Conservation (phyloP, 2,797 vertebrate genomes). For the Coregonus sp. region DNA sequence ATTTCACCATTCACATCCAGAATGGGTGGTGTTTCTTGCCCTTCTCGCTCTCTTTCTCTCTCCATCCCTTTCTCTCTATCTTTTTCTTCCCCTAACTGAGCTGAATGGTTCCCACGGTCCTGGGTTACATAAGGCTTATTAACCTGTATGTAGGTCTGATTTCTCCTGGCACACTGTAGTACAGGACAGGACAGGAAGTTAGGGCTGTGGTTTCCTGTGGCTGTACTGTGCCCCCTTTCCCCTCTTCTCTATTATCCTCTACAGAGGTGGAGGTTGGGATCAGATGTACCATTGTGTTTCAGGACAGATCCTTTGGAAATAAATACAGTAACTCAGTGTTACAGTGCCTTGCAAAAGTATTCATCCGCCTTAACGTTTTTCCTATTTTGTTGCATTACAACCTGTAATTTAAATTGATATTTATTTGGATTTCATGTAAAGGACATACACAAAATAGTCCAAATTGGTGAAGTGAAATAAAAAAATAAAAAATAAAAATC, state of each 20-base stretch:
- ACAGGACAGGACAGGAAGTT: slow-evolving; percentile 8
- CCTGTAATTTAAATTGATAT: too few relatives aligned
- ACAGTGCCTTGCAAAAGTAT: too few relatives aligned
- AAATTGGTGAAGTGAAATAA: too few relatives aligned
- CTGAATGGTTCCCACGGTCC: neutral
- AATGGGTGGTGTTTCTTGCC: neutral
- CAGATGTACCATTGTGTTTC: neutral
- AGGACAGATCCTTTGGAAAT: neutral
- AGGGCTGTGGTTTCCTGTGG: neutral
- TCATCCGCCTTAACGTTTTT: too few relatives aligned
- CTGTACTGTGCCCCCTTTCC: neutral
- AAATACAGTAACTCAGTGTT: neutral
- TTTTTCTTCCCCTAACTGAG: neutral
- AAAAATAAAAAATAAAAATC: too few relatives aligned
- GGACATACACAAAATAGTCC: too few relatives aligned
- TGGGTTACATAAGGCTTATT: slow-evolving; percentile 38
- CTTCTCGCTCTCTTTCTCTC: neutral
- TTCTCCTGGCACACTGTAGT: neutral
- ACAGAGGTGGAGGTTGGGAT: neutral
- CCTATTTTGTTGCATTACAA: too few relatives aligned
- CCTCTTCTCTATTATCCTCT: neutral
- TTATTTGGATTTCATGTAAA: too few relatives aligned
- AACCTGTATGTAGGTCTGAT: slow-evolving; percentile 20
- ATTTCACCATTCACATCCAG: neutral
- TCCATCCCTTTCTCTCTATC: neutral